phyloP scores from a whole-genome alignment of 1,140 invertebrate species.

The Drosophila bocqueti region DNA sequence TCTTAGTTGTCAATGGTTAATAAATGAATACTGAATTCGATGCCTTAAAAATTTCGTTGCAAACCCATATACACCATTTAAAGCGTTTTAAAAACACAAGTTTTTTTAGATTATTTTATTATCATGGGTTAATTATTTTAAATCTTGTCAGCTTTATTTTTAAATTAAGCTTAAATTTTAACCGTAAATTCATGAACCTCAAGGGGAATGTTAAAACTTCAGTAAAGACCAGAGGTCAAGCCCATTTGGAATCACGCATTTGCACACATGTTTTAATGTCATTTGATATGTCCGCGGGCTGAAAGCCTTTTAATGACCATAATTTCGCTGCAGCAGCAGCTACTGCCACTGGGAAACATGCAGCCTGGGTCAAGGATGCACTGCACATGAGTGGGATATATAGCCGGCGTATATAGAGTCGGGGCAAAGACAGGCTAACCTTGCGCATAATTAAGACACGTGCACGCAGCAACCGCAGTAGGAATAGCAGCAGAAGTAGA shows the following conservation, averaged over 20 bases:
- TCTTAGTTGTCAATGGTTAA: too few relatives aligned
- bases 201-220: background rate
- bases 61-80: too few relatives aligned
- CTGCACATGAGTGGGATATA: constrained; percentile 28
- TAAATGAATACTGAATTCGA: too few relatives aligned
- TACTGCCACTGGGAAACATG: constrained; percentile 1
- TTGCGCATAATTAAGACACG: constrained; percentile 68
- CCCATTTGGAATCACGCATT: constrained; percentile 14
- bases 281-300: constrained; percentile 54
- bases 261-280: constrained; percentile 45
- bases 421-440: constrained; percentile 32
- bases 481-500: constrained; percentile 29
- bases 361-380: constrained; percentile 70
- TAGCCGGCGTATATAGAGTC: background rate
- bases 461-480: constrained; percentile 59
- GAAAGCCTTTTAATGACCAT: constrained; percentile 74
- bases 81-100: background rate
- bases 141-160: background rate
- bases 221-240: constrained; percentile 16
- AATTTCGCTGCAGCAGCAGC: constrained; percentile 32
- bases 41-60: too few relatives aligned
- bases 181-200: too few relatives aligned
- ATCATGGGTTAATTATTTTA: background rate
- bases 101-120: background rate
- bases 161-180: background rate